Conservation (phyloP, 2,888 invertebrate species). For the Abrostola tripartita region DNA sequence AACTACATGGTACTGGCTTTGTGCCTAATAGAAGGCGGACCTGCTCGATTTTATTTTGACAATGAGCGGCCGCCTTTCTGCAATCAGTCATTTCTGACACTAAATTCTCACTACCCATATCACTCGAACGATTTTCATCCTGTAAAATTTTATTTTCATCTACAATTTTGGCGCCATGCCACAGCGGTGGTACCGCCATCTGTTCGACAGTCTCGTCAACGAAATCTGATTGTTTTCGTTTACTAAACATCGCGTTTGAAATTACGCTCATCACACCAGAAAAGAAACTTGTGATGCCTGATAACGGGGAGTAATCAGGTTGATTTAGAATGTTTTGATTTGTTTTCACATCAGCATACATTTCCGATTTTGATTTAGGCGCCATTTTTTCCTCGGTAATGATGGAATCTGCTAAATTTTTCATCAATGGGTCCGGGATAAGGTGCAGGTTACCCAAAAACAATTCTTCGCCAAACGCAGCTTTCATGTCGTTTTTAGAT, state of each 20-base stretch:
- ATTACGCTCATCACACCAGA: conserved; percentile 77
- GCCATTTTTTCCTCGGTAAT: conserved; percentile 61
- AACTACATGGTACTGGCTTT: conserved; percentile 58
- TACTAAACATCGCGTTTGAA: conserved; percentile 73
- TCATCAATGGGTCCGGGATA: conserved; percentile 77
- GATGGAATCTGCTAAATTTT: conserved; percentile 80
- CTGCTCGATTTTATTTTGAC: conserved; percentile 76
- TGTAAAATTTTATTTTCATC: conserved; percentile 75
- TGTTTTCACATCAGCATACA: conserved; percentile 44
- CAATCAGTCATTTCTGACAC: conserved; percentile 72
- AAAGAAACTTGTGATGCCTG: conserved; percentile 75
- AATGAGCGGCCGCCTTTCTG: conserved; percentile 69
- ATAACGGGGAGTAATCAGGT: conserved; percentile 58
- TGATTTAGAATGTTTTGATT: conserved; percentile 22
- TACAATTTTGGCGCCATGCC: conserved; percentile 75
- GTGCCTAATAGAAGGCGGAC: conserved; percentile 68
- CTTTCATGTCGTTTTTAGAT: conserved; percentile 69
- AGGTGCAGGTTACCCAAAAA: conserved; percentile 73
- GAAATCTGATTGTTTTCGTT: conserved; percentile 69
- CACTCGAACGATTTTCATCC: conserved; percentile 56
- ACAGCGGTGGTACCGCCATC: conserved; percentile 68
- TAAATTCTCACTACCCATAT: conserved; percentile 56
- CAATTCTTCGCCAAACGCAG: conserved; percentile 67
- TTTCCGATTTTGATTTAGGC: conserved; percentile 46
- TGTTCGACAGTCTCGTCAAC: conserved; percentile 64